phyloP scores from a whole-genome alignment of 2,113 vertebrate species.

The Petrocephalus microphthalmus region DNA sequence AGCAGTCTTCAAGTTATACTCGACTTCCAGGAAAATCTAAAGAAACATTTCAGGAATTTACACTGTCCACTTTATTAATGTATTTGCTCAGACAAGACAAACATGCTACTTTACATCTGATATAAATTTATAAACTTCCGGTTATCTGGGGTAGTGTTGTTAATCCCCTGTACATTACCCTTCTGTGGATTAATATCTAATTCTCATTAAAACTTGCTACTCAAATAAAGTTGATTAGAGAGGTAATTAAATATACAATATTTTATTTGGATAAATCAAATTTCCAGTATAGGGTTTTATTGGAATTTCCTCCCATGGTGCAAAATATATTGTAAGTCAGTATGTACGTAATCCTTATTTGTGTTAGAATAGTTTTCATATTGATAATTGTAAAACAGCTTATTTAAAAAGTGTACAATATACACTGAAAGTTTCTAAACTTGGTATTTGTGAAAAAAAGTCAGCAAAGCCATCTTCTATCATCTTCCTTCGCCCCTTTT shows the following conservation, averaged over 20 bases:
- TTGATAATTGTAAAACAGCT: not conserved
- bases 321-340: not conserved
- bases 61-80: not conserved
- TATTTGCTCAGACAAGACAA: not conserved
- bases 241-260: not conserved
- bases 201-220: not conserved
- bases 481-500: not conserved
- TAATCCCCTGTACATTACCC: not conserved
- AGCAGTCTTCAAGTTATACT: not conserved
- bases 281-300: not conserved
- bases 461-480: too few species aligned
- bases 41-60: not conserved
- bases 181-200: conserved; percentile 5
- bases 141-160: not conserved
- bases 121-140: not conserved
- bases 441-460: not conserved
- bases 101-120: not conserved
- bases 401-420: not conserved
- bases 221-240: not conserved
- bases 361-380: not conserved
- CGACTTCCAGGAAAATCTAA: not conserved
- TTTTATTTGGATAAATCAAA: not conserved
- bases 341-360: not conserved
- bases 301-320: not conserved
- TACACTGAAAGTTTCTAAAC: not conserved